A percentile compares a stretch with the other conserved stretches of the same genome.
Evolutionary conservation across 2,113 vertebrate genomes (phyloP).

Genomic region (Thamnaconus septentrionalis): DNA sequence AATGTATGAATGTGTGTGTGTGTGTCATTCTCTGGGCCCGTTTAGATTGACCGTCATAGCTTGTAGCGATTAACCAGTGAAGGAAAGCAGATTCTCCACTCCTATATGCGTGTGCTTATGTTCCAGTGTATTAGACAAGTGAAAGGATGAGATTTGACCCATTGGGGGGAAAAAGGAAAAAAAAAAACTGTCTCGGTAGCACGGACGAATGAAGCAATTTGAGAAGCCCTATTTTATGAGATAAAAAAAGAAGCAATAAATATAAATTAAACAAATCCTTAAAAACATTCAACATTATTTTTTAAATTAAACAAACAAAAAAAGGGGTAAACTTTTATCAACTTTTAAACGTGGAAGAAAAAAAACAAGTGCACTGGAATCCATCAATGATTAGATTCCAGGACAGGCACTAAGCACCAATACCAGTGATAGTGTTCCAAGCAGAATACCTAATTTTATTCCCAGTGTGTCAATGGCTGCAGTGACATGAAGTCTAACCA

Average conservation of each 20-base stretch:
- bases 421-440: too few relatives aligned
- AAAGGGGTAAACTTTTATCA: too few relatives aligned
- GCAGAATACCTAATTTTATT: too few relatives aligned
- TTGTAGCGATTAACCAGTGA: conserved; percentile 50
- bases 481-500: too few relatives aligned
- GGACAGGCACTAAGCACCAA: too few relatives aligned
- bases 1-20: neutral
- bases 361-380: conserved; percentile 5
- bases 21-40: neutral
- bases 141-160: conserved; percentile 19
- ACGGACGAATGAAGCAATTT: conserved; percentile 28
- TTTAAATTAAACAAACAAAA: too few relatives aligned
- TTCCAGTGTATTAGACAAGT: neutral
- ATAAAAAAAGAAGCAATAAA: neutral
- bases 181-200: conserved; percentile 46
- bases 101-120: neutral
- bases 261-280: neutral
- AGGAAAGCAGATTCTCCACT: conserved; percentile 25
- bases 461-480: too few relatives aligned
- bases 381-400: too few relatives aligned
- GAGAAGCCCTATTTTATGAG: neutral
- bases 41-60: conserved; percentile 33
- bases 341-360: neutral
- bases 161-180: conserved; percentile 26
- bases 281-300: too few relatives aligned